phyloP scores from a whole-genome alignment of 1,140 invertebrate species.

The Lucilia sericata region DNA sequence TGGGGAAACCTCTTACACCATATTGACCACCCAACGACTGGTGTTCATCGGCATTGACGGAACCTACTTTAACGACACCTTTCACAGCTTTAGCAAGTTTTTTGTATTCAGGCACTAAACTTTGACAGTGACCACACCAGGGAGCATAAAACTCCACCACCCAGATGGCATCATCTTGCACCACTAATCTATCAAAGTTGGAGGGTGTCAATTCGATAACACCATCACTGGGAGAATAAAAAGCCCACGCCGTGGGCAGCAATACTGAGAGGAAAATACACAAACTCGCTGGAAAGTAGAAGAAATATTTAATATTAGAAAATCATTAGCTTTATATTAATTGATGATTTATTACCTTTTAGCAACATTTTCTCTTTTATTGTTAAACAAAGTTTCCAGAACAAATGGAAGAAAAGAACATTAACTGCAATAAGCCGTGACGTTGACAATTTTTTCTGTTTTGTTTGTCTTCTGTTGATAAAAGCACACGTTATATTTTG shows the following conservation, averaged over 20 bases:
- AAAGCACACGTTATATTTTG: not conserved
- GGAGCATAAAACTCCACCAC: conserved; percentile 91
- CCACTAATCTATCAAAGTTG: conserved; percentile 91
- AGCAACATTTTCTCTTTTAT: not conserved
- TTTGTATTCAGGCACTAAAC: conserved; percentile 86
- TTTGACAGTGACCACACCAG: conserved; percentile 91
- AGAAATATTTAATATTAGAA: not conserved
- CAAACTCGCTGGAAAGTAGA: conserved; percentile 34
- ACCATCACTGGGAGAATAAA: conserved; percentile 85
- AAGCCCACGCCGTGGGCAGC: conserved; percentile 69
- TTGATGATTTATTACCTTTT: conserved; percentile 2
- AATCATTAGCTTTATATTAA: too few species aligned
- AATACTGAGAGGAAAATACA: conserved; percentile 54
- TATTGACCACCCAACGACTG: conserved; percentile 84
- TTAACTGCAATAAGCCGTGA: conserved; percentile 19
- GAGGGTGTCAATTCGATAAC: conserved; percentile 91
- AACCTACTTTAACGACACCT: conserved; percentile 94
- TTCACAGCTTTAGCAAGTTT: conserved; percentile 90
- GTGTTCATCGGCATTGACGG: conserved; percentile 92
- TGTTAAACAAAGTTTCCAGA: not conserved
- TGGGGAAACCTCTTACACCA: conserved; percentile 92
- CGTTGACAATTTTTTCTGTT: conserved; percentile 37
- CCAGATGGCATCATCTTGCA: conserved; percentile 89
- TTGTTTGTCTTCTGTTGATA: not conserved
- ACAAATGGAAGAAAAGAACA: not conserved